A percentile compares a stretch with the other conserved stretches of the same genome.
Conservation (phyloP, 2,888 invertebrate species). For the Hydriomena furcata region DNA sequence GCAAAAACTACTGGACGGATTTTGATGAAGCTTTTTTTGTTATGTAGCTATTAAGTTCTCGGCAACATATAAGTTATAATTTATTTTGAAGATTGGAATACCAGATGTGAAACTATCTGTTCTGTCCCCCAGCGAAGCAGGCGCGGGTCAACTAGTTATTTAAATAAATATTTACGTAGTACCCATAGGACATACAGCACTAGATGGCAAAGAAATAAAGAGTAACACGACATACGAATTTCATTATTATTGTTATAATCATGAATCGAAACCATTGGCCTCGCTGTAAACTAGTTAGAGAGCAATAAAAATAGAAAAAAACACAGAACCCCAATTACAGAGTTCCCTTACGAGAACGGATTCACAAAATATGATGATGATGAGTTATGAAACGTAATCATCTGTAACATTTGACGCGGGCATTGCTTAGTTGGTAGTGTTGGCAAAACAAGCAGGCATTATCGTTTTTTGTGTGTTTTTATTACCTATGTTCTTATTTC, state of each 20-base stretch:
- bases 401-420: conserved; percentile 72
- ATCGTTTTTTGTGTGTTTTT: too few relatives aligned
- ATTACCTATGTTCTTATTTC: too few relatives aligned
- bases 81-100: too few relatives aligned
- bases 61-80: too few relatives aligned
- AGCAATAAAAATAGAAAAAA: conserved; percentile 34
- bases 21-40: too few relatives aligned
- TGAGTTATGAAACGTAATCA: conserved; percentile 78
- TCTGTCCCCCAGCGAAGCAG: too few relatives aligned
- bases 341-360: conserved; percentile 57
- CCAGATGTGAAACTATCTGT: too few relatives aligned
- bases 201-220: background rate
- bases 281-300: conserved; percentile 21
- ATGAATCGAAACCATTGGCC: background rate
- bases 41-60: too few relatives aligned
- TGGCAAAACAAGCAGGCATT: conserved; percentile 41
- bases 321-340: conserved; percentile 52
- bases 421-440: conserved; percentile 49
- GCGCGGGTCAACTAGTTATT: too few relatives aligned
- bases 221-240: background rate
- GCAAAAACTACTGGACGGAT: too few relatives aligned
- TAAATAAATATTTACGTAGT: too few relatives aligned
- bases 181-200: too few relatives aligned
- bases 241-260: background rate
- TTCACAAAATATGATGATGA: conserved; percentile 72